Base-by-base conservation (phyloP, 1,140 invertebrate genomes). In the Acromyrmex heyeri region DNA sequence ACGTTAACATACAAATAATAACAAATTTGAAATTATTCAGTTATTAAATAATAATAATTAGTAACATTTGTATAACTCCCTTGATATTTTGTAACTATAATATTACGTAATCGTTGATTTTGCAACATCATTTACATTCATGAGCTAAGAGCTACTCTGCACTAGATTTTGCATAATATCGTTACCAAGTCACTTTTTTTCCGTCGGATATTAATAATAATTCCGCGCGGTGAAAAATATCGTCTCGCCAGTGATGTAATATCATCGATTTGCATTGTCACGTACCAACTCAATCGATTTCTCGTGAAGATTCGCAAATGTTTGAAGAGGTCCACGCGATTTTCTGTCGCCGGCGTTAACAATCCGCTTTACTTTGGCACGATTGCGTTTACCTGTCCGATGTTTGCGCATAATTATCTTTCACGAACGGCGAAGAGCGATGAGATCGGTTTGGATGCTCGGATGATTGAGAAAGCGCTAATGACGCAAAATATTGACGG, bases 341-440 rank as follows among this genome's bases (percentile, higher is more conserved):
- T 83, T 83, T 83, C 79, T 83, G 55, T 83, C 55, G 38, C 12
- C 38, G 69, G 30, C 79, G 55, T 83, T 83, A 83, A 83, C 79
- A 83, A 83, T 83, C 55, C 79, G 69, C 79, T 83, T 83, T 83
- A 83, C 79, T 83, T 83, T 83, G 27, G 79, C 79, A 83, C 79
- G 79, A 83, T 83, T 83, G 69, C 79, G 79, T 83, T 83, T 83
- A 83, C 79, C 79, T 83, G 79, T 75, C 79, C 79, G 79, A 83
- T 83, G 79, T 83, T 83, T 83, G 79, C 79, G 79, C 79, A 83
- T 83, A 83, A 83, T 83, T 83, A 83, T 83, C 79, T 83, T 83
- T 75, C 69, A 61, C 69, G 67, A 61, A 62, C 69, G 79, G 69
- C 38, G 79, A 82, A 83, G 79, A 75, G 65, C 69, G 79, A 83